Conservation (phyloP, 2,113 vertebrate genomes). For the Hyaena hyaena region DNA sequence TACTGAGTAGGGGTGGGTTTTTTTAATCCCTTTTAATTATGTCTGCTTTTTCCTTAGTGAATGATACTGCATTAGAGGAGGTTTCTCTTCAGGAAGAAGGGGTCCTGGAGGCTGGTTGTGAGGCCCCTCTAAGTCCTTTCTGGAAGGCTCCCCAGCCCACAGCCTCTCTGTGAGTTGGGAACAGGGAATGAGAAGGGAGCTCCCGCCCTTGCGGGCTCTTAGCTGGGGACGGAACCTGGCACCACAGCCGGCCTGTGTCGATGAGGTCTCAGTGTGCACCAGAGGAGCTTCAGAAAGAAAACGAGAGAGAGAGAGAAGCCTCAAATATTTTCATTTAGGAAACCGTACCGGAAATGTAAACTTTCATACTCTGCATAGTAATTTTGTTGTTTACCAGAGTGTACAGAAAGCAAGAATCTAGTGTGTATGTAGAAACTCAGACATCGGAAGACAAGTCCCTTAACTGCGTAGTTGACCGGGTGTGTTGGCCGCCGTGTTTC, state of each 20-base stretch:
- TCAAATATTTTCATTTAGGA: neutral
- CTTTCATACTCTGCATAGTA: accelerated
- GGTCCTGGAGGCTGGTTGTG: neutral
- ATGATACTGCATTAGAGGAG: neutral
- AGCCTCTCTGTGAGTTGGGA: neutral
- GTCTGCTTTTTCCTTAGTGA: neutral
- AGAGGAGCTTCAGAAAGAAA: neutral
- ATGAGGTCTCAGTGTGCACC: neutral
- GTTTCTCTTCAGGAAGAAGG: neutral
- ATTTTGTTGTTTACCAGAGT: neutral
- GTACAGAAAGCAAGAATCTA: neutral
- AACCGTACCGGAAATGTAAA: neutral
- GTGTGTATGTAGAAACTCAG: neutral
- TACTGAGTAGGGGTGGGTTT: neutral
- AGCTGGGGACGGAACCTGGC: conserved; percentile 11
- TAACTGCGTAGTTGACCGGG: accelerated
- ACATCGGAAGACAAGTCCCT: neutral
- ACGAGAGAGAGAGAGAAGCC: neutral
- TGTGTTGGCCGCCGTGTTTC: neutral
- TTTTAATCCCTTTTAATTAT: neutral
- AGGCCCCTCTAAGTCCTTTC: neutral
- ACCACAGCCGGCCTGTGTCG: neutral
- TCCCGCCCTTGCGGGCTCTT: neutral
- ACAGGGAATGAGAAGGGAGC: neutral
- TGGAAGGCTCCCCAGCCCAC: neutral